Evolutionary conservation across 1,140 invertebrate species (phyloP), one percentile per base, ranked within the genome.

Genomic region (Hycleus phaleratus): DNA sequence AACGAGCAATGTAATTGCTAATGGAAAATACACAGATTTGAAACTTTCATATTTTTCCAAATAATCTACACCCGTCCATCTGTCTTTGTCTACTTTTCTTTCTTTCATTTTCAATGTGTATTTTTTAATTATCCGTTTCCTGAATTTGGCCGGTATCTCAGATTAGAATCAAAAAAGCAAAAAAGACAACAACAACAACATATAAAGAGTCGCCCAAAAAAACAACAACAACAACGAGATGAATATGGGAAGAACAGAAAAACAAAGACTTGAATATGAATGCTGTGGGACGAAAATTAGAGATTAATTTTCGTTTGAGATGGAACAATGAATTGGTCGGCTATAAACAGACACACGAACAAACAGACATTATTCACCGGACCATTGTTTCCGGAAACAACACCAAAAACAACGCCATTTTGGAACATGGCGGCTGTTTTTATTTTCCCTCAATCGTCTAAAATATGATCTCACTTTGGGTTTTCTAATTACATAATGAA

Each of bases 361-460:
- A 48, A 38, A 49, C 48, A 49, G n/a, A 42, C 42, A 52, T 58
- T 58, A 52, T 52, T 58, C 56, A 58, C 49, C 38, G 46, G 44
- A 46, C 56, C 52, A 44, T 58, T 58, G 56, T 58, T 49, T 48
- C 42, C 49, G 45, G 46, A 52, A 58, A 58, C 48, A 57, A 50
- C 56, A 58, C 56, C 26, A 42, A 18, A 18, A 18, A 18, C 18
- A 18, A 46, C 56, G 56, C 56, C 56, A 58, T 58, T 58, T 58
- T 58, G 49, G 26, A 58, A 52, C 49, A 58, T 58, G 49, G 56
- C 56, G 49, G 44, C 49, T 32, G 54, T 38, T 25, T 32, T 42
- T 42, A 32, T 49, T 5, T 32, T 32, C 32, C 7, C 7, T 32
- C 7, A 18, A 18, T 11, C 46, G 32, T 38, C 38, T 39, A 45